Evolutionary conservation across 2,113 vertebrate genomes (phyloP), one percentile per base, ranked within the genome.

Genomic region (Gallinago jamesoni): DNA sequence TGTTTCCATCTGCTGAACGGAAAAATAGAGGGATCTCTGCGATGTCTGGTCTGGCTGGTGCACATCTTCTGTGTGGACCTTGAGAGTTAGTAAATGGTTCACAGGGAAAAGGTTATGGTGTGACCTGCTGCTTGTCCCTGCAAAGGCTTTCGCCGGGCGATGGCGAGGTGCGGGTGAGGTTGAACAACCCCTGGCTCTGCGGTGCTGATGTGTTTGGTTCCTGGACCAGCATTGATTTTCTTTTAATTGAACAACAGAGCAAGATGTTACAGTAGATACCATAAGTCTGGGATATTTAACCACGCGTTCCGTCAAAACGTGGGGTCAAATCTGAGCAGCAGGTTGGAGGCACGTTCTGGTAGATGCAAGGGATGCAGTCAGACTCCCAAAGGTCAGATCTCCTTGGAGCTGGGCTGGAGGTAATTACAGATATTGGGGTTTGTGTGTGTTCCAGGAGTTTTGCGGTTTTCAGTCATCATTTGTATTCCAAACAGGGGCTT

Each of bases 71-170:
- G 2, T 22, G 28, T 2, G 28, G 2, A 2, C 56, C 22, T 7
- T 5, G 14, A 8, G 52, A 62, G 31, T 2, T 25, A 31, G 88
- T 50, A 79, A 7, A 19, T 23, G 2, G 22, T 59, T 69, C 7
- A 35, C 20, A 1, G 5, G 10, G 85, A 16, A 33, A 23, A 62
- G 68, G 50, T 14, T 5, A 2, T 76, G 0, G 6, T 4, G 0
- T 11, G 50, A 53, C 50, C 48, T 48, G 37, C 33, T 17, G 3
- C 80, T 64, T 37, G 4, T 15, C 41, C 33, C 41, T 48, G 47
- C 28, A 2, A 4, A 21, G 63, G 53, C 28, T 60, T 24, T 53
- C 50, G 14, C 25, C 4, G 0, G 23, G 13, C 2, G 2, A 9
- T 59, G 13, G 30, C 12, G 2, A 55, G 87, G 47, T 27, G 22